phyloP scores from a whole-genome alignment of 2,797 vertebrate genomes.

The Liasis olivaceus region DNA sequence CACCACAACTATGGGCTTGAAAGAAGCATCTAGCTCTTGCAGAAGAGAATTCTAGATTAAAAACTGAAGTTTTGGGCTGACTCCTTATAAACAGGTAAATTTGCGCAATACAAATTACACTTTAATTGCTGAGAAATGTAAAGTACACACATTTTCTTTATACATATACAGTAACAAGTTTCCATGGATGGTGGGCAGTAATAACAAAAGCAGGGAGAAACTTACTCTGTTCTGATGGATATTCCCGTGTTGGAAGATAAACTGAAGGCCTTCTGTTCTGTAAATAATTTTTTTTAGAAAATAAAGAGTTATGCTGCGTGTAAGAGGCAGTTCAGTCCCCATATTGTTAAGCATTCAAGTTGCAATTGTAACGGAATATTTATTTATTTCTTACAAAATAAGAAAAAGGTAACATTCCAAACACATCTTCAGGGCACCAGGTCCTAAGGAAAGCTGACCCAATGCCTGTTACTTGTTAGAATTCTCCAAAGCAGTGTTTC shows the following conservation, averaged over 20 bases:
- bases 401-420: not conserved
- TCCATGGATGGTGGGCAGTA: not conserved
- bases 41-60: not conserved
- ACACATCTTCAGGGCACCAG: not conserved
- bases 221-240: slow-evolving; percentile 95
- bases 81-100: not conserved
- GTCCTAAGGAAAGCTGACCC: not conserved
- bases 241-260: slow-evolving; percentile 92
- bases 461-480: not conserved
- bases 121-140: not conserved
- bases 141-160: not conserved
- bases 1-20: not conserved
- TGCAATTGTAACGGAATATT: not conserved
- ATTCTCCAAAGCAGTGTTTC: not conserved
- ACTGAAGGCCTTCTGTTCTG: slow-evolving; percentile 93
- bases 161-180: not conserved
- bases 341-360: not conserved
- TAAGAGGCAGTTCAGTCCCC: not conserved
- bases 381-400: not conserved
- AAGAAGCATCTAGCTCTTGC: not conserved
- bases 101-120: not conserved
- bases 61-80: not conserved
- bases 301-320: not conserved
- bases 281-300: slow-evolving; percentile 24
- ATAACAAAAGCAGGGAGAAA: not conserved